Conservation (phyloP, 2,888 invertebrate species). For the Macrophya alboannulata region DNA sequence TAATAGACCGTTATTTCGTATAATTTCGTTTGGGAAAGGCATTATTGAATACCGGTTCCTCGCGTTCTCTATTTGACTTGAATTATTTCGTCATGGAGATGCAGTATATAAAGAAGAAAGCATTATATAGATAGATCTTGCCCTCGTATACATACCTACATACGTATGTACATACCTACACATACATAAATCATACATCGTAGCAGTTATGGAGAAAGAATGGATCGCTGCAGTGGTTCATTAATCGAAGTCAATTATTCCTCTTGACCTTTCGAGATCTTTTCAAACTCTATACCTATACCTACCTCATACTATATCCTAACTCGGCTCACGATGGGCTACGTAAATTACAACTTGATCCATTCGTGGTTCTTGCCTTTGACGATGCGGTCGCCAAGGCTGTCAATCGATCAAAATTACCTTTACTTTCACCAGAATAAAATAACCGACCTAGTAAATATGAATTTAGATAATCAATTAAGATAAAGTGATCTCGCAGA, state of each 20-base stretch:
- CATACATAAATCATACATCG: slow-evolving; percentile 6
- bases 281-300: neutral
- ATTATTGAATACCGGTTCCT: slow-evolving; percentile 7
- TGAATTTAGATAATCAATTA: slow-evolving; percentile 25
- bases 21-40: neutral
- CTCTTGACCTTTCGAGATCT: slow-evolving; percentile 10
- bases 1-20: neutral
- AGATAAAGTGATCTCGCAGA: slow-evolving; percentile 31
- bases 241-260: slow-evolving; percentile 43
- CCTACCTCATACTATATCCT: neutral
- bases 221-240: neutral
- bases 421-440: slow-evolving; percentile 6
- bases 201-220: neutral
- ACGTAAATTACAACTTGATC: slow-evolving; percentile 6
- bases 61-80: neutral
- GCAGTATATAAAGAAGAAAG: slow-evolving; percentile 8
- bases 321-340: slow-evolving; percentile 16
- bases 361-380: neutral
- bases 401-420: slow-evolving; percentile 42
- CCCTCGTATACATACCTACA: neutral
- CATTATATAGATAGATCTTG: neutral
- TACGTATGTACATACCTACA: no score
- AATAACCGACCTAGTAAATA: neutral
- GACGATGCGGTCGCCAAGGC: slow-evolving; percentile 1
- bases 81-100: neutral